Evolutionary conservation across 2,888 invertebrate species (phyloP), one percentile per base, ranked within the genome.

Genomic region (Drosophila mercatorum): DNA sequence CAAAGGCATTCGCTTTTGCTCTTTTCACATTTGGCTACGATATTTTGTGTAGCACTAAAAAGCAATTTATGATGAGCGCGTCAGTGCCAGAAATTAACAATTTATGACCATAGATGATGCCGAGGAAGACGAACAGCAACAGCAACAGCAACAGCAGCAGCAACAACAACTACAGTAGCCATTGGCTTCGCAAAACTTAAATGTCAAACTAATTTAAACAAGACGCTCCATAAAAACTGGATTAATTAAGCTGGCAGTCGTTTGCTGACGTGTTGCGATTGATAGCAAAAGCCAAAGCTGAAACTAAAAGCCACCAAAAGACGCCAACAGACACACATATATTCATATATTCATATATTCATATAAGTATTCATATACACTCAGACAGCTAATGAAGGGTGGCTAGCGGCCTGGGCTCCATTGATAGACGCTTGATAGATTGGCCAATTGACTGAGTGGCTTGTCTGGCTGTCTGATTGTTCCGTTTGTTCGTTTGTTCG

Each of bases 171-270:
- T 51, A 68, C 58, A 41, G 55, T 56, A 56, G 55, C 65, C 60
- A 64, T 36, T 63, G 41, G 68, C 61, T 43, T 3, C 72, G 69
- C 84, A 51, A 72, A 84, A 58, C 89, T 77, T 81, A 86, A 86
- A 86, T 86, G 86, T 86, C 90, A 86, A 86, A 83, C 87, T 88
- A 86, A 86, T 86, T 86, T 89, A 81, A 75, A 79, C 79, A 77
- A 81, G 81, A 75, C 67, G 78, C 72, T 68, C 81, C 68, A 85
- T 78, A 79, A 81, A 89, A 85, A 85, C 86, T 88, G 81, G 86
- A 89, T 89, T 89, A 86, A 89, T 89, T 89, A 86, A 85, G 68
- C 58, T 58, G 71, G 55, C 66, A 66, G 72, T 34, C 51, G 51
- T 41, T 55, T 62, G 68, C 69, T 67, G 68, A 58, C 68, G 68